Conservation (phyloP, 92 coral and sea anemone species). For the Diadumene lineata region DNA sequence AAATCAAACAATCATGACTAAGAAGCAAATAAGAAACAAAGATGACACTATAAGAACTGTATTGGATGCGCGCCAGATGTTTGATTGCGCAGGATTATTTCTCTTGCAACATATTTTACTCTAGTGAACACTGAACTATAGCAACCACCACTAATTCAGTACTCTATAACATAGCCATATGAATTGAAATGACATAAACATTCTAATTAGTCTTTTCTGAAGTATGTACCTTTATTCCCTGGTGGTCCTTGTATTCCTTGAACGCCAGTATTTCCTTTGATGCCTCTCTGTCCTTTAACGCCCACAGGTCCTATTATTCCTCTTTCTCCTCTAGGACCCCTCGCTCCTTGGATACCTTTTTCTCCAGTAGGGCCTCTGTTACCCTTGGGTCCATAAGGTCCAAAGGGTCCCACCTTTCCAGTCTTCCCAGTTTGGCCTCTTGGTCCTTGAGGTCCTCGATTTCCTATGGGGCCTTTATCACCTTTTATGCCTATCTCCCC, state of each 20-base stretch:
- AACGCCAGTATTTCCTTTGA: neutral
- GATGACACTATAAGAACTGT: too few species aligned
- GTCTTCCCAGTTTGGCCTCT: neutral
- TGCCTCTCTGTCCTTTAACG: neutral
- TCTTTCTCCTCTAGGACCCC: neutral
- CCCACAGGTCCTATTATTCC: neutral
- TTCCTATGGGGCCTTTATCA: neutral
- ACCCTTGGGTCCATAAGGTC: too few species aligned
- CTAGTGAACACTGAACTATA: too few species aligned
- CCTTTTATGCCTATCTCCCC: neutral
- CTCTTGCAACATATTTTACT: too few species aligned
- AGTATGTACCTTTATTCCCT: conserved; percentile 7
- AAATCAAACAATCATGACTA: too few species aligned
- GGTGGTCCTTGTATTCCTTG: neutral
- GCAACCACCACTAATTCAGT: too few species aligned
- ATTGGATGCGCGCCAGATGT: too few species aligned
- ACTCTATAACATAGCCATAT: too few species aligned
- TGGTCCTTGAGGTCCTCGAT: neutral
- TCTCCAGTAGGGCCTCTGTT: neutral
- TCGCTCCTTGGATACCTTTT: neutral
- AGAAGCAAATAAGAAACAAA: too few species aligned
- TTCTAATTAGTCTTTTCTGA: neutral
- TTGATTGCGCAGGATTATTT: too few species aligned
- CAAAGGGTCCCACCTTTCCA: too few species aligned
- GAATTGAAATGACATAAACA: too few species aligned